Percentiles rank a stretch among this genome's conserved stretches.
phyloP scores from a whole-genome alignment of 2,797 vertebrate species.

The Monodelphis domestica region DNA sequence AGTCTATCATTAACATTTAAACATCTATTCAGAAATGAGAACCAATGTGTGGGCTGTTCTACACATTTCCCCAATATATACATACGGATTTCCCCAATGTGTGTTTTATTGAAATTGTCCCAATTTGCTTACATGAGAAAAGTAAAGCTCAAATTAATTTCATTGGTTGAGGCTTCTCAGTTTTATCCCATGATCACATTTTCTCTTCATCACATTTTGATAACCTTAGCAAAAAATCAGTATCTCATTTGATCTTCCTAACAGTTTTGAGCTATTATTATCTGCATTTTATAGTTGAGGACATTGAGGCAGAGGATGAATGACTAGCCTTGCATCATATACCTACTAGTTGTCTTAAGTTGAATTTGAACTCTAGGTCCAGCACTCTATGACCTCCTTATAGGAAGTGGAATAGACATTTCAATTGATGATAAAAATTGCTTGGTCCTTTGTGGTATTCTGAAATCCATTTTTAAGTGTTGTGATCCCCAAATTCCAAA shows the following conservation, averaged over 20 bases:
- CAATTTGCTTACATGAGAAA: slow-evolving; percentile 49
- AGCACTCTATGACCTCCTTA: neutral
- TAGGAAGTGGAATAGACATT: neutral
- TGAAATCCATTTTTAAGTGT: no score
- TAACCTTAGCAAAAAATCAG: slow-evolving; percentile 46
- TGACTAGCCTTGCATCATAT: no score
- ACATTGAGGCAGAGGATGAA: no score
- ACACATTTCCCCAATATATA: no score
- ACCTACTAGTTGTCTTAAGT: neutral
- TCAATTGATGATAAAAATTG: neutral
- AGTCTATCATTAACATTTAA: slow-evolving; percentile 59
- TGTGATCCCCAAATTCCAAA: no score
- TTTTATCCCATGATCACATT: slow-evolving; percentile 37
- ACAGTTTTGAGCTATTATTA: no score
- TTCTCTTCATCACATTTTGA: slow-evolving; percentile 40
- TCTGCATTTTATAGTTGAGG: no score
- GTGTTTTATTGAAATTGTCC: slow-evolving; percentile 54
- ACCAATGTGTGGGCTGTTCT: slow-evolving; percentile 36
- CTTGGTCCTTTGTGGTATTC: neutral
- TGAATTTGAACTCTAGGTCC: neutral
- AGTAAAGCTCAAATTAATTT: slow-evolving; percentile 46
- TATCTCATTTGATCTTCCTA: no score
- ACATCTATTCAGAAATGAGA: slow-evolving; percentile 57
- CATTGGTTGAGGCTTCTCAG: slow-evolving; percentile 35
- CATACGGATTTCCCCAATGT: slow-evolving; percentile 48